phyloP scores from a whole-genome alignment of 2,113 vertebrate species.

The Coreoperca whiteheadi region DNA sequence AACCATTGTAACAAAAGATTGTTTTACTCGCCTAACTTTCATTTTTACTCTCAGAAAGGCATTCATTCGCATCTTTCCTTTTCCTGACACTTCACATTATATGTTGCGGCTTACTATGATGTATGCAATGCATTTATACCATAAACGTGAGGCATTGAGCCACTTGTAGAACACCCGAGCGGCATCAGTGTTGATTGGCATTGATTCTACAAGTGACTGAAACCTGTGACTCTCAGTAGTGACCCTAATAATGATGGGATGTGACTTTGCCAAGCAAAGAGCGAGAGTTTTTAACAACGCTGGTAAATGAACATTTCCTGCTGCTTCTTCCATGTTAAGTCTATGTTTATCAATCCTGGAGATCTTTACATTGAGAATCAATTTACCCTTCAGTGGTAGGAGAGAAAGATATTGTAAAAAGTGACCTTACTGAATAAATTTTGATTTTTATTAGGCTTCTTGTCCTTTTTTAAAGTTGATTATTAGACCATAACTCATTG shows the following conservation, averaged over 20 bases:
- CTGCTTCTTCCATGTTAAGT: not conserved
- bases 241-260: not conserved
- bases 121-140: not conserved
- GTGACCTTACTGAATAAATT: constrained; percentile 1
- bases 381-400: not conserved
- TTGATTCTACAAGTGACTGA: not conserved
- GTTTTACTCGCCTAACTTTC: not conserved
- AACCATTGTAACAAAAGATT: not conserved
- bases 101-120: not conserved
- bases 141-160: not conserved
- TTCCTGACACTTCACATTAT: not conserved
- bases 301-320: not conserved
- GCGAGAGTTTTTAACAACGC: not conserved
- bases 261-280: not conserved
- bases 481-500: not conserved
- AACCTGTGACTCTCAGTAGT: not conserved
- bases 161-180: not conserved
- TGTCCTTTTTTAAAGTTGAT: not conserved
- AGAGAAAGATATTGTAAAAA: not conserved
- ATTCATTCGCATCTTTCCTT: not conserved
- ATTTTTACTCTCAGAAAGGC: not conserved
- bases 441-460: not conserved
- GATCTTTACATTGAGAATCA: not conserved
- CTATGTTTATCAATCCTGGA: not conserved
- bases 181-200: not conserved